These are phyloP conservation scores for Cryptus armator DNA, from an alignment of 2,888 invertebrate genomes.

Conservation along the genomic window DNA sequence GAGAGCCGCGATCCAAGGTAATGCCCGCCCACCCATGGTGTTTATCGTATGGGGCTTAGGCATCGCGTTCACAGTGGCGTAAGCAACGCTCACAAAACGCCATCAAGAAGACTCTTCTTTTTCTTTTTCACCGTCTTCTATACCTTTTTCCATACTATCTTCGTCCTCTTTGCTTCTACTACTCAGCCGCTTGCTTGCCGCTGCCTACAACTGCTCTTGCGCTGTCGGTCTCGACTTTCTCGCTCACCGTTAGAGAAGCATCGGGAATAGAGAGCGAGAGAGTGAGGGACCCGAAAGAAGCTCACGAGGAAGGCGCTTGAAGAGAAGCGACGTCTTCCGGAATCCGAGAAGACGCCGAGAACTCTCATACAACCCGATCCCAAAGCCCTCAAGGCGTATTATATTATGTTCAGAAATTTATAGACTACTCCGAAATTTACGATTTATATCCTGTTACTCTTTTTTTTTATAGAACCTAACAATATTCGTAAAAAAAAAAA, in stretches of 20 bases:
- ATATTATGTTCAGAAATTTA: slow-evolving; percentile 50
- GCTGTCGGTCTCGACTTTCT: slow-evolving; percentile 58
- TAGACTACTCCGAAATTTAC: neutral
- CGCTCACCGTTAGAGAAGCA: slow-evolving; percentile 57
- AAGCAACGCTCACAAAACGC: slow-evolving; percentile 53
- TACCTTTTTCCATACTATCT: slow-evolving; percentile 10
- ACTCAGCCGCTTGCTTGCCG: neutral
- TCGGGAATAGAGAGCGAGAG: slow-evolving; percentile 27
- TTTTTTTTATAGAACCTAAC: neutral
- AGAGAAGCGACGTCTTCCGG: slow-evolving; percentile 63
- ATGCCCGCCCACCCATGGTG: slow-evolving; percentile 73
- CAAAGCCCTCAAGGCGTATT: slow-evolving; percentile 3
- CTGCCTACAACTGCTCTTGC: slow-evolving; percentile 29
- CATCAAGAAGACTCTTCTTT: slow-evolving; percentile 16
- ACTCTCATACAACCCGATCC: slow-evolving; percentile 27
- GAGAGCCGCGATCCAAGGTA: slow-evolving; percentile 68
- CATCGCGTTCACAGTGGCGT: slow-evolving; percentile 63
- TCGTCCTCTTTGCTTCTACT: slow-evolving; percentile 26
- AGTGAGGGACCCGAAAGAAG: slow-evolving; percentile 42
- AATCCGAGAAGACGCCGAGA: slow-evolving; percentile 61
- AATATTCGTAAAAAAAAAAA: neutral
- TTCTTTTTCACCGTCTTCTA: neutral
- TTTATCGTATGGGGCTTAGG: slow-evolving; percentile 69
- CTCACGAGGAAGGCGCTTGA: slow-evolving; percentile 32
- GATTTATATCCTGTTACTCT: slow-evolving; percentile 13